Evolutionary conservation across 2,888 invertebrate species (phyloP).

Genomic region (Catocala sponsa): DNA sequence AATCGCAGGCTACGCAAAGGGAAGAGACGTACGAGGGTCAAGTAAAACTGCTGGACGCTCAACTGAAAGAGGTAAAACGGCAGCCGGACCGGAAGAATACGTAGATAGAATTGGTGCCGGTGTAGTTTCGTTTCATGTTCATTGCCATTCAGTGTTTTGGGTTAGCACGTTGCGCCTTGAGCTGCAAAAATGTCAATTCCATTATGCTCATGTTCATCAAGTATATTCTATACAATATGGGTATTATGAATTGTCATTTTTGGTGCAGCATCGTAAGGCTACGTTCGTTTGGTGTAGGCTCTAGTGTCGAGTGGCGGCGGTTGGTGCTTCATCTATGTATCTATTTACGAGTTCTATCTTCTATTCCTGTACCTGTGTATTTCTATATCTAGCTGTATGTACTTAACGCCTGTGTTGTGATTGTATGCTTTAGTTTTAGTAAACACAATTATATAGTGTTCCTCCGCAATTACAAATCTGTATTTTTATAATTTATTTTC

Average conservation of each 20-base stretch:
- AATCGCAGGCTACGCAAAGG: slow-evolving; percentile 96
- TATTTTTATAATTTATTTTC: too few species aligned
- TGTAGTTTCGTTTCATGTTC: slow-evolving; percentile 77
- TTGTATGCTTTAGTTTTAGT: slow-evolving; percentile 68
- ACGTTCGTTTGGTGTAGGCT: slow-evolving; percentile 76
- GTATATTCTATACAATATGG: neutral
- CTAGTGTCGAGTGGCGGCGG: slow-evolving; percentile 76
- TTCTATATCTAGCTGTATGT: slow-evolving; percentile 73
- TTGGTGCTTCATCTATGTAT: slow-evolving; percentile 87
- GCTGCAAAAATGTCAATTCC: slow-evolving; percentile 48
- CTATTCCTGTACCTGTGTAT: slow-evolving; percentile 74
- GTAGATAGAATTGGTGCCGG: slow-evolving; percentile 83
- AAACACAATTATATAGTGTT: neutral
- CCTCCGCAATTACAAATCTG: neutral
- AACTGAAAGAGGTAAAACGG: slow-evolving; percentile 96
- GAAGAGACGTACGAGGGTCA: slow-evolving; percentile 97
- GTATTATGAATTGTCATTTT: slow-evolving; percentile 45
- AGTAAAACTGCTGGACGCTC: slow-evolving; percentile 95
- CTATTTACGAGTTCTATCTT: slow-evolving; percentile 69
- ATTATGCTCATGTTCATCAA: neutral
- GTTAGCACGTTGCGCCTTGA: slow-evolving; percentile 53
- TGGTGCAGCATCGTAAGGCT: slow-evolving; percentile 61
- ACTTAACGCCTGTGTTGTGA: slow-evolving; percentile 75
- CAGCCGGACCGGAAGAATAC: slow-evolving; percentile 58
- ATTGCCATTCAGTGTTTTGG: slow-evolving; percentile 75